Evolutionary conservation across 2,113 vertebrate genomes (phyloP), one percentile per base, ranked within the genome.

Genomic region (Passer domesticus): DNA sequence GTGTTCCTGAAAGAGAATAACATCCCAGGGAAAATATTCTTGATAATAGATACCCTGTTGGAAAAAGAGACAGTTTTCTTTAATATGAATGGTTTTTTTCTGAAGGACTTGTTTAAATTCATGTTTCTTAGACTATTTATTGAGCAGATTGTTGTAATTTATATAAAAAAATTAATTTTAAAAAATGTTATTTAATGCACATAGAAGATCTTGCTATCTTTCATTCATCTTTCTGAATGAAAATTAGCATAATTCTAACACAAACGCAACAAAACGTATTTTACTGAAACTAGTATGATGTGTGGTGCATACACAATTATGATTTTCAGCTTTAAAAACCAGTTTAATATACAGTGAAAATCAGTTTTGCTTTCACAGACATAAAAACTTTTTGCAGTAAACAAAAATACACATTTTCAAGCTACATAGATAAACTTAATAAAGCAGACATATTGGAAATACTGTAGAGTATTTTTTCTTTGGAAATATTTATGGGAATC

Each of bases 221-320:
- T 94, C 88, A 84, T 82, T 84, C 33, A 91, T 85, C 56, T 78
- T 89, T 59, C 52, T 85, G 49, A 62, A 41, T 73, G 22, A 93
- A 94, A 91, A 93, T 79, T 85, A 85, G 5, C 78, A 91, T 94
- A 83, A 83, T 68, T 91, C 30, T 68, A 91, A 66, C 31, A 85
- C 16, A 78, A 91, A 87, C 10, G 2, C 4, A 59, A 70, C 20
- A 66, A 74, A 72, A 94, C 87, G 46, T 55, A 2, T 76, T 92
- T 72, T 90, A 64, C 31, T 69, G 62, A 85, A 82, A 44, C 2
- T 53, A 55, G 35, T 78, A 44, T 27, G 56, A 87, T 1, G 2
- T 79, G 62, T 7, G 1, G 9, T 83, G 70, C 58, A 69, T 76
- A 60, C 30, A 69, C 76, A 90, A 91, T 53, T 53, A 91, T 60